Evolutionary conservation across 1,140 invertebrate species (phyloP), one percentile per base, ranked within the genome.

Genomic region (Globodera rostochiensis): DNA sequence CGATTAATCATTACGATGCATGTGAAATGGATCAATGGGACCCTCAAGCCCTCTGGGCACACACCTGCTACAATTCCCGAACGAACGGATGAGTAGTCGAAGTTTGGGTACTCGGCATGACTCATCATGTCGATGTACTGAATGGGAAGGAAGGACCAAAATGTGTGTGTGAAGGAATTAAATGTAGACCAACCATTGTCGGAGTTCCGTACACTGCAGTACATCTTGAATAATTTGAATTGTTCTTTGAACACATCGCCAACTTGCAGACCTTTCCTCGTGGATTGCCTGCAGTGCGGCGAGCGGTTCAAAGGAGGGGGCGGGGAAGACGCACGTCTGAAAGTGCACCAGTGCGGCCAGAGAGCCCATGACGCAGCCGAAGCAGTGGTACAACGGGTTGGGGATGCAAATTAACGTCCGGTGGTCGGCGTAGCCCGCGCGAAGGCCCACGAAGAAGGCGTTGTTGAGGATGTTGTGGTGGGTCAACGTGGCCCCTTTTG

Each of bases 311-410:
- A 94, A 95, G 3, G 91, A 91, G 0, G 92, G 91, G 0, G 92
- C 90, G 4, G 94, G 94, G 3, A 96, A 83, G 0, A 97, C 93
- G 21, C 94, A 80, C 0, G 94, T 94, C 0, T 92, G 91, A 0
- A 94, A 94, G 87, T 92, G 91, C 71, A 93, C 91, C 0, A 94
- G 76, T 19, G 92, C 90, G 1, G 88, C 90, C 0, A 95, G 84
- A 75, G 93, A 90, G 0, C 94, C 95, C 60, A 94, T 91, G 0
- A 94, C 92, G 53, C 94, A 93, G 0, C 95, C 96, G 89, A 94
- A 95, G 19, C 94, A 95, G 89, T 99, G 97, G 89, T 97, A 98
- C 15, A 97, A 91, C 0, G 96, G 96, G 1, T 95, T 94, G 90
- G 95, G 93, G 0, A 94, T 86, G 86, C 95, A 89, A 71, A 90